Evolutionary conservation across 2,113 vertebrate species (phyloP), one percentile per base, ranked within the genome.

Genomic region (Sterna hirundo): DNA sequence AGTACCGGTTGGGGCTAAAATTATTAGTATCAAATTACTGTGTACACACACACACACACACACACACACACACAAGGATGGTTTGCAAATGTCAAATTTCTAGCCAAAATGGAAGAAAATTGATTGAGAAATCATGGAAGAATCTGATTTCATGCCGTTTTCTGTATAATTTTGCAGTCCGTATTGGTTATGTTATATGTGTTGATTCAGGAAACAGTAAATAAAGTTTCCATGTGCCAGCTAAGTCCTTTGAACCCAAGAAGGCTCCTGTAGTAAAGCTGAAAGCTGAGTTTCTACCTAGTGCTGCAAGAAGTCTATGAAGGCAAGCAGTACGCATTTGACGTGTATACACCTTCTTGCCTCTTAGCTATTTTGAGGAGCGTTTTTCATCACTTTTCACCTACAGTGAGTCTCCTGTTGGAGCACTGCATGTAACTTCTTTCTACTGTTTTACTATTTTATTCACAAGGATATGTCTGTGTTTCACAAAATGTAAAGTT

Each of bases 1-100:
- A 7, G 9, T 49, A 65, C 11, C 20, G 19, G 0, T 3, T 75
- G 5, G 10, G 11, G 3, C 13, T 71, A 47, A 44, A 87, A 71
- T 3, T 36, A 21, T 61, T 47, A 19, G 10, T 17, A 32, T 5
- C 74, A 34, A 58, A 51, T 58, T 40, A 81, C 46, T 66, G 8
- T 70, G 2, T 26, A 6, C 3, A 16, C 5, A 11, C 15, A 29
- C 7, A 58, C 23, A 57, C 2, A 54, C 3, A 10, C 1, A 30
- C 5, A 51, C 0, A 62, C 3, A n/a, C 5, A 32, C 3, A 40
- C 17, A 83, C 2, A 75, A 30, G 0, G 5, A 47, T 25, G 22
- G 13, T 54, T 47, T 88, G 16, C 6, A 64, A 58, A 62, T 51
- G 25, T 32, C 18, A 40, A 12, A 22, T 64, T 76, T 87, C 26